phyloP scores from a whole-genome alignment of 2,113 vertebrate species.

The Lampris incognitus region DNA sequence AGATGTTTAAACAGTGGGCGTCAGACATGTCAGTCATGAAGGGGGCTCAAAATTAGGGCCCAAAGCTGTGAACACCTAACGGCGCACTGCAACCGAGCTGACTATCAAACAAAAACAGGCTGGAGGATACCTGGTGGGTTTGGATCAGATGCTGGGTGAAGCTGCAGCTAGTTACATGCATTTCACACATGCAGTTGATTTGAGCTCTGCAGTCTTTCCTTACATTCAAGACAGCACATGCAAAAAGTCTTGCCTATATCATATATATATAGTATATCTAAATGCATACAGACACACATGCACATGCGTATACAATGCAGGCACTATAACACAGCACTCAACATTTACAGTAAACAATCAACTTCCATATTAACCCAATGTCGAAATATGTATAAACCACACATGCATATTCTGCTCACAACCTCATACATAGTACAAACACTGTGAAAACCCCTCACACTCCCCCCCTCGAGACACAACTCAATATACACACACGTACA shows the following conservation, averaged over 20 bases:
- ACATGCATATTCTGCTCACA: conserved; percentile 70
- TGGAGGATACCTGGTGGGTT: conserved; percentile 26
- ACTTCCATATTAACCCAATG: conserved; percentile 38
- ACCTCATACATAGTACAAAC: conserved; percentile 60
- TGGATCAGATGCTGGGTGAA: conserved; percentile 28
- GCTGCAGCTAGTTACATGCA: conserved; percentile 24
- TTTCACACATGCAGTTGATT: conserved; percentile 35
- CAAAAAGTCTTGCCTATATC: conserved; percentile 7
- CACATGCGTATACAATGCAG: conserved; percentile 41
- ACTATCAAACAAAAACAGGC: conserved; percentile 58
- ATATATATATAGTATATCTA: conserved; percentile 29
- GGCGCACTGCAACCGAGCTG: conserved; percentile 52
- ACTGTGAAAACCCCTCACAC: conserved; percentile 29
- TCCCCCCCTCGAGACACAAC: conserved; percentile 52
- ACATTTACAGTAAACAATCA: conserved; percentile 68
- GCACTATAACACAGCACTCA: conserved; percentile 47
- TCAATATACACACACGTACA: conserved; percentile 63
- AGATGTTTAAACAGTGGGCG: conserved; percentile 79
- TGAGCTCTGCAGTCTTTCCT: conserved; percentile 19
- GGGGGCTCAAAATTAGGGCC: conserved; percentile 29
- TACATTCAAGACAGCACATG: conserved; percentile 1
- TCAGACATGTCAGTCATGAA: conserved; percentile 69
- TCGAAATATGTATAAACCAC: conserved; percentile 64
- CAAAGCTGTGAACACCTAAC: conserved; percentile 57
- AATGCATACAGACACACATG: conserved; percentile 14